A percentile compares a stretch with the other conserved stretches of the same genome.
phyloP scores from a whole-genome alignment of 2,797 vertebrate species.

The Pitangus sulphuratus region DNA sequence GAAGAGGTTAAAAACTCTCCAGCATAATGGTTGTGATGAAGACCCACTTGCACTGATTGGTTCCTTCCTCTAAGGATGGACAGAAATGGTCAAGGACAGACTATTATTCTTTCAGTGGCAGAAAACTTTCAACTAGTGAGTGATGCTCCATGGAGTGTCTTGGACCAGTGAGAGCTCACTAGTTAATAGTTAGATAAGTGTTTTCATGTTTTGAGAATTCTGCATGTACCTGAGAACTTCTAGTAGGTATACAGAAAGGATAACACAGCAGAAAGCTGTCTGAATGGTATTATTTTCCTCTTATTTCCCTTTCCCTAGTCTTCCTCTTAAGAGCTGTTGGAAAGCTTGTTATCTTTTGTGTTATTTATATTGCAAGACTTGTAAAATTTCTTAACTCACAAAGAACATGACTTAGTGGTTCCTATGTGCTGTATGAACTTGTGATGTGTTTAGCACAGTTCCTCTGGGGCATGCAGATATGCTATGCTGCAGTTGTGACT shows the following conservation, averaged over 20 bases:
- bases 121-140: neutral
- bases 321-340: neutral
- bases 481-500: neutral
- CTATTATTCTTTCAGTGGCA: neutral
- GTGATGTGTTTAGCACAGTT: neutral
- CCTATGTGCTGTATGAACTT: neutral
- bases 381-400: neutral
- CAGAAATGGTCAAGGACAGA: neutral
- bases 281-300: neutral
- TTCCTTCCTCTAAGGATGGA: neutral
- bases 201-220: neutral
- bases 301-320: neutral
- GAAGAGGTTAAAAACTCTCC: neutral
- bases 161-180: neutral
- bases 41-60: neutral
- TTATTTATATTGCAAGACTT: neutral
- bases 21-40: neutral
- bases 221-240: neutral
- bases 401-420: neutral
- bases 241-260: neutral
- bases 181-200: neutral
- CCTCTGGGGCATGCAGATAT: neutral
- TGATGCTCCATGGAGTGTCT: neutral
- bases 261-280: neutral
- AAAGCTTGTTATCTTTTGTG: neutral